Evolutionary conservation across 2,113 vertebrate genomes (phyloP), one percentile per base, ranked within the genome.

Genomic region (Hydropotes inermis): DNA sequence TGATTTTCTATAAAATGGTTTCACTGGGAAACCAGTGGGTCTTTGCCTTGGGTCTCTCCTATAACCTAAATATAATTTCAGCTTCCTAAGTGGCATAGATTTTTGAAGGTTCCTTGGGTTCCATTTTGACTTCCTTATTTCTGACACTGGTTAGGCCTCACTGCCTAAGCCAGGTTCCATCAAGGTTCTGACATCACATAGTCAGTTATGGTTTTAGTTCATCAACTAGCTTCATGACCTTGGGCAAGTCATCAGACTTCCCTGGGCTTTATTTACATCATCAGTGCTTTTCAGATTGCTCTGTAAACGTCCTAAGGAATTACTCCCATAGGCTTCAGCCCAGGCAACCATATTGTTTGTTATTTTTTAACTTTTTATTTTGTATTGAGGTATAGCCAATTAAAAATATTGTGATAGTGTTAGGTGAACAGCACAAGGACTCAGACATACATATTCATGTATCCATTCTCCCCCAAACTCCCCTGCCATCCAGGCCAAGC

Each of bases 1-100:
- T 94, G 52, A 47, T 96, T 98, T 98, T 97, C 96, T 98, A 95
- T 74, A 95, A 95, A 88, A 89, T 81, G 3, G 78, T 89, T 95
- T 86, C 45, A 95, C 21, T 82, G 47, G 84, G 47, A 94, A 95
- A 60, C 11, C 50, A 86, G 54, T 78, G 54, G 58, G n/a, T 67
- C 16, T 79, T 95, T 91, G 60, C 33, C 36, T 94, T 90, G 88
- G 81, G 36, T 87, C 28, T 95, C 16, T 78, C 43, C 43, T 96
- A 17, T 27, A 43, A 76, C 55, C 43, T 94, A 17, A 64, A 21
- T 96, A 13, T 61, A 88, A 83, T 86, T 97, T 86, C 61, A 50
- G 12, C 57, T 95, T 97, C 52, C 23, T 87, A 12, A 39, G 30
- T 79, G 55, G 60, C 78, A 83, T 2, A 90, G 58, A 82, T 90